Percentiles rank a stretch among this genome's conserved stretches.
phyloP scores from a whole-genome alignment of 1,140 invertebrate species.

The Drosophila sp. region DNA sequence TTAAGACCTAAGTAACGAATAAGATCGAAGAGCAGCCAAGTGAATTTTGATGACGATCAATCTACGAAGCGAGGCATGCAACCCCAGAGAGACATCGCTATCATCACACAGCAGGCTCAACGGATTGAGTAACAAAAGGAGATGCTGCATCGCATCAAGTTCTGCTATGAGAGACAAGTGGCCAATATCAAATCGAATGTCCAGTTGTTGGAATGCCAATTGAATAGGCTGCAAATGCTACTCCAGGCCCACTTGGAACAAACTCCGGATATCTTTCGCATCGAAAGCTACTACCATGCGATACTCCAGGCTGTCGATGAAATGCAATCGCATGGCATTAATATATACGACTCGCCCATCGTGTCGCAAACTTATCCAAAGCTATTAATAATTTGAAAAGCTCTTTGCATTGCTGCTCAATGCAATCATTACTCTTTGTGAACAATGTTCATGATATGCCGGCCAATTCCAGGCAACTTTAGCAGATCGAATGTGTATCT shows the following conservation, averaged over 20 bases:
- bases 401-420: constrained; percentile 10
- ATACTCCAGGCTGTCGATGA: constrained; percentile 31
- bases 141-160: constrained; percentile 17
- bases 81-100: background rate
- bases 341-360: background rate
- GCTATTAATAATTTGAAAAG: background rate
- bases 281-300: constrained; percentile 19
- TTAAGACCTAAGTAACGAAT: background rate
- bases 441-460: constrained; percentile 26
- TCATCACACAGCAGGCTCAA: constrained; percentile 34
- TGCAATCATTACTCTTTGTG: background rate
- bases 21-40: background rate
- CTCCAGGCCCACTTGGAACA: background rate
- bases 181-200: constrained; percentile 40
- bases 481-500: background rate
- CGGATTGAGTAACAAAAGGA: constrained; percentile 31
- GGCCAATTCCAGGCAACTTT: background rate
- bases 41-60: background rate
- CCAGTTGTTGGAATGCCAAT: constrained; percentile 32
- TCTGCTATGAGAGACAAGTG: constrained; percentile 44
- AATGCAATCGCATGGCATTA: background rate
- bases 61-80: background rate
- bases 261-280: background rate
- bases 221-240: constrained; percentile 17
- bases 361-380: background rate